Evolutionary conservation across 2,888 invertebrate genomes (phyloP).

Genomic region (Pyrgus malvae): DNA sequence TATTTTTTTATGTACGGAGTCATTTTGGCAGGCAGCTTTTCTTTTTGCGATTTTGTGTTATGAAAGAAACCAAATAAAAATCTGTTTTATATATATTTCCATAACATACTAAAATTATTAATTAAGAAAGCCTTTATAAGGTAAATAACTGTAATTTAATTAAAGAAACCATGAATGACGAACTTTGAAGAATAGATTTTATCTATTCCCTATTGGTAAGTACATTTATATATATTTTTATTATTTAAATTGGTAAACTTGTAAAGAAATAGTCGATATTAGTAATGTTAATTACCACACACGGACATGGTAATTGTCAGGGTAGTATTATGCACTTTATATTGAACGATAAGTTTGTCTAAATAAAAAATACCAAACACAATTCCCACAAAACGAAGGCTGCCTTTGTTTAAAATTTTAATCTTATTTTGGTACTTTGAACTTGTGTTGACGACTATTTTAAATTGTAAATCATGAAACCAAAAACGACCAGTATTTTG

Average conservation of each 20-base stretch:
- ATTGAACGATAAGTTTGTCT: not conserved
- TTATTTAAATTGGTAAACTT: too few species aligned
- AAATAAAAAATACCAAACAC: constrained; percentile 11
- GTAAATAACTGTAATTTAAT: too few species aligned
- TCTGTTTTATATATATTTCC: not conserved
- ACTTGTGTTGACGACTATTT: constrained; percentile 26
- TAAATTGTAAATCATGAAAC: constrained; percentile 38
- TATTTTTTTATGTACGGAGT: constrained; percentile 7
- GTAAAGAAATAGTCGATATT: too few species aligned
- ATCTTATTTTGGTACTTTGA: constrained; percentile 17
- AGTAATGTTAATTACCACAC: not conserved
- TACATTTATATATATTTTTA: too few species aligned
- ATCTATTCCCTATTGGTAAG: too few species aligned
- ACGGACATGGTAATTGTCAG: constrained; percentile 6
- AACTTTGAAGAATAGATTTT: too few species aligned
- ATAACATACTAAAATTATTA: too few species aligned
- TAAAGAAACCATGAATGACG: too few species aligned
- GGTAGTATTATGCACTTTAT: constrained; percentile 17
- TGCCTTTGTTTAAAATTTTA: constrained; percentile 14
- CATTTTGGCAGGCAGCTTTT: constrained; percentile 26
- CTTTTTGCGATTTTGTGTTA: constrained; percentile 3
- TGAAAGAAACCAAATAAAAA: not conserved
- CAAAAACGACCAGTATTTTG: constrained; percentile 78
- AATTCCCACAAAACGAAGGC: constrained; percentile 8
- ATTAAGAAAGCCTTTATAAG: not conserved